Base-by-base conservation (phyloP, 1,140 invertebrate species). In the Asbolus verrucosus region DNA sequence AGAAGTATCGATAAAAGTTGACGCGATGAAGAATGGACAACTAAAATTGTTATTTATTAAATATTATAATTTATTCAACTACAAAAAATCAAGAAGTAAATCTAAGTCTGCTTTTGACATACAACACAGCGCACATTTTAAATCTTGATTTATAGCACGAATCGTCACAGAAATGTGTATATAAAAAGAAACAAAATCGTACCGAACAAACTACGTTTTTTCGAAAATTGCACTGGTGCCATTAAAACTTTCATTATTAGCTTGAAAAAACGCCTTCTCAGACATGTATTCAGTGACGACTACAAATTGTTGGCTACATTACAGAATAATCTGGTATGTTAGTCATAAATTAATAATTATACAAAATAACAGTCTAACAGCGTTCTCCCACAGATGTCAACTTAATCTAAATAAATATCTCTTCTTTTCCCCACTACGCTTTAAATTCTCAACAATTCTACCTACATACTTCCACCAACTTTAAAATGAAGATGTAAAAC, bases 31-130 rank as follows among this genome's bases (percentile, higher is more conserved):
- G 18, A 36, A 2, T 36, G 2, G 5, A 46, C n/a, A 46, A 16
- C n/a, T 3, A 3, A 54, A 11, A 54, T 62, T 11, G 14, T 62
- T 36, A 76, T 75, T 76, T 76, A 77, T 75, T 73, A 67, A 73
- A 75, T 73, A 73, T 75, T 74, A 71, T 75, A 75, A 77, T 77
- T 71, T 75, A 76, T 76, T 76, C 71, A 72, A 69, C 14, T 11
- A 38, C 15, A 65, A 75, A 75, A 72, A 69, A 41, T 60, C 46
- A 67, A 73, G 72, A 68, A 73, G 70, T 76, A 76, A 76, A 75
- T 75, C 69, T 71, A 72, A 75, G 73, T 75, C 75, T 59, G 70
- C 66, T 66, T 71, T 76, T 74, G 75, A 74, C 74, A 43, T 73
- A 43, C 62, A 70, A 75, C 75, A n/a, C 67, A 54, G 71, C 71